These are phyloP conservation scores for Hoplias malabaricus DNA, from an alignment of 2,113 vertebrate species.

Conservation along the genomic window DNA sequence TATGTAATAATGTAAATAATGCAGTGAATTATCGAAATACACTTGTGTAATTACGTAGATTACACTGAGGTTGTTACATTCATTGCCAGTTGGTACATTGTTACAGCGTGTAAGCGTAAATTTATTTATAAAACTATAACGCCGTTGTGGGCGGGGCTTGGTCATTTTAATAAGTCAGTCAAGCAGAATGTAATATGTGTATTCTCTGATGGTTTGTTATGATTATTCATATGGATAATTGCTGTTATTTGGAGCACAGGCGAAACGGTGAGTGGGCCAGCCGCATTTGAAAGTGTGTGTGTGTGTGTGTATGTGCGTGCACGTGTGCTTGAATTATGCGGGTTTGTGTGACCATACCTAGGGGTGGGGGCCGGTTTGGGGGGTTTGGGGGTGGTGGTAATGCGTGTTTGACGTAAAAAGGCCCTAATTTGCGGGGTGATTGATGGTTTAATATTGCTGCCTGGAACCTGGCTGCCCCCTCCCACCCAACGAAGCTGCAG, in stretches of 20 bases:
- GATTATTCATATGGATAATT: constrained; percentile 40
- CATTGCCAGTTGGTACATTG: no score
- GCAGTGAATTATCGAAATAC: no score
- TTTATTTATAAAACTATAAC: no score
- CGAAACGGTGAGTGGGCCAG: not conserved
- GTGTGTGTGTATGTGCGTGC: not conserved
- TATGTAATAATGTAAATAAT: no score
- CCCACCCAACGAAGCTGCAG: constrained; percentile 80
- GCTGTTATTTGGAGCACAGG: constrained; percentile 20
- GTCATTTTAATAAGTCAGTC: constrained; percentile 16
- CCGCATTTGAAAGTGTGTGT: not conserved
- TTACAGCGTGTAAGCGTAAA: no score
- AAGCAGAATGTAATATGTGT: not conserved
- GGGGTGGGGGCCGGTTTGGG: no score
- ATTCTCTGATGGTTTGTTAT: constrained; percentile 29
- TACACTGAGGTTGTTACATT: no score
- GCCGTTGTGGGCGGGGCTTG: not conserved
- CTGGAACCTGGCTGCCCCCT: constrained; percentile 79
- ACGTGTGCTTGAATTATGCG: constrained; percentile 69
- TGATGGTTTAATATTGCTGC: constrained; percentile 86
- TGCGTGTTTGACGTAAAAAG: constrained; percentile 77
- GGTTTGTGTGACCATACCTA: constrained; percentile 73
- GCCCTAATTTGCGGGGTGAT: constrained; percentile 81
- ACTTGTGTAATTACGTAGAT: constrained; percentile 16
- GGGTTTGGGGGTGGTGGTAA: constrained; percentile 65